phyloP scores from a whole-genome alignment of 2,113 vertebrate species.

The Sinocyclocheilus rhinocerous region DNA sequence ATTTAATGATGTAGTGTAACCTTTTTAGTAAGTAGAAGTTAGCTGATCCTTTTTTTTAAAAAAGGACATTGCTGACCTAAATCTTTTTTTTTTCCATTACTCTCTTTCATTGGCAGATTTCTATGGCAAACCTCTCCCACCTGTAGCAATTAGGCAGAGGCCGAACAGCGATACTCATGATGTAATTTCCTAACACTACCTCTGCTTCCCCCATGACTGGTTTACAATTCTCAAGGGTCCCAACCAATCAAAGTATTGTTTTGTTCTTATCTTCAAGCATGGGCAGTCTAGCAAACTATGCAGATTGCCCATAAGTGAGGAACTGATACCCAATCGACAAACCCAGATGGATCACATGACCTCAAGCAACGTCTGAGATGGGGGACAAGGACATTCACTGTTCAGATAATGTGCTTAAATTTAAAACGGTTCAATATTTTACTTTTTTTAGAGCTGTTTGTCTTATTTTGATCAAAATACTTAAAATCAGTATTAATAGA shows the following conservation, averaged over 20 bases:
- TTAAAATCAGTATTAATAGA: conserved; percentile 35
- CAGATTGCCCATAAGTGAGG: conserved; percentile 2
- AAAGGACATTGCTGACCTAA: conserved; percentile 45
- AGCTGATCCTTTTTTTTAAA: background rate
- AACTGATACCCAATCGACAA: background rate
- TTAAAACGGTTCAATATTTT: background rate
- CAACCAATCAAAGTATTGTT: conserved; percentile 66
- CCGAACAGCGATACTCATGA: conserved; percentile 77
- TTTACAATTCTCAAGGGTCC: conserved; percentile 30
- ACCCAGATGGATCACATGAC: conserved; percentile 21
- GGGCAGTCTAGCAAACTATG: conserved; percentile 61
- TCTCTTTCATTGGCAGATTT: conserved; percentile 74
- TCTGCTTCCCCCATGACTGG: background rate
- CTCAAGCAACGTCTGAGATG: background rate
- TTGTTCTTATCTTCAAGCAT: conserved; percentile 67
- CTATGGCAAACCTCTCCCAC: conserved; percentile 80
- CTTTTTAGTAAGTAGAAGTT: background rate
- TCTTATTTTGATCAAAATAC: background rate
- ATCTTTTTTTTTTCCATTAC: conserved; percentile 43
- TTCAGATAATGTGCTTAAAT: conserved; percentile 7
- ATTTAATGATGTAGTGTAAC: background rate
- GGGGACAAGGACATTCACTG: conserved; percentile 8
- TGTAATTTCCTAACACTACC: conserved; percentile 69
- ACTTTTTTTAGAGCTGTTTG: background rate
- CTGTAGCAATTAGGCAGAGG: conserved; percentile 73